These are phyloP conservation scores for Masnerella sp. DNA, from an alignment of 2,888 invertebrate genomes.

Conservation along the genomic window DNA sequence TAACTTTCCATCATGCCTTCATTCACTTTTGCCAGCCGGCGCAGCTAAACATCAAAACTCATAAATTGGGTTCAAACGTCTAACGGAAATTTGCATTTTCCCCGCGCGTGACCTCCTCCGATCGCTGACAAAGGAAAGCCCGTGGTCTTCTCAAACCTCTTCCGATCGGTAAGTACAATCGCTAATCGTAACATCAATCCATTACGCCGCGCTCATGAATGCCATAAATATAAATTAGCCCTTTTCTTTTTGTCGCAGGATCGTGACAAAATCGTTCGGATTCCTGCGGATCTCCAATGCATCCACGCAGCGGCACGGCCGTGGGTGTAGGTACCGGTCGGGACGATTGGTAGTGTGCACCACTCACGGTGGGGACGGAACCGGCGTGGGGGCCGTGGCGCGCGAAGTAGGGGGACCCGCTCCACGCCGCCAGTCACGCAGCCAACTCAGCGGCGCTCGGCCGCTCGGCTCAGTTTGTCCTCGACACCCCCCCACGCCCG, in stretches of 20 bases:
- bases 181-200: constrained; percentile 40
- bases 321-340: constrained; percentile 63
- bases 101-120: not conserved
- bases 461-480: constrained; percentile 53
- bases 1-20: not conserved
- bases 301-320: constrained; percentile 58
- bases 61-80: constrained; percentile 6
- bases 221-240: constrained; percentile 54
- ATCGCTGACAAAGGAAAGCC: constrained; percentile 11
- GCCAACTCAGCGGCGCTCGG: constrained; percentile 68
- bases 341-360: constrained; percentile 62
- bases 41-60: constrained; percentile 1
- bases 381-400: constrained; percentile 12
- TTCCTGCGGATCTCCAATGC: constrained; percentile 60
- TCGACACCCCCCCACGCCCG: constrained; percentile 17
- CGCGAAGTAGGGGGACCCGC: constrained; percentile 56
- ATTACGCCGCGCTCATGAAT: constrained; percentile 34
- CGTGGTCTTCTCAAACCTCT: constrained; percentile 3
- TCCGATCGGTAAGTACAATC: not conserved
- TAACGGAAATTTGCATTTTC: constrained; percentile 18
- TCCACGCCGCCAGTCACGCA: constrained; percentile 70
- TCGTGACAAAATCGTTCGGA: constrained; percentile 58
- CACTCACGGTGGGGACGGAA: constrained; percentile 65
- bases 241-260: constrained; percentile 50
- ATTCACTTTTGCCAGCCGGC: not conserved